Evolutionary conservation across 2,888 invertebrate species (phyloP).

Genomic region (Schizaphis graminum): DNA sequence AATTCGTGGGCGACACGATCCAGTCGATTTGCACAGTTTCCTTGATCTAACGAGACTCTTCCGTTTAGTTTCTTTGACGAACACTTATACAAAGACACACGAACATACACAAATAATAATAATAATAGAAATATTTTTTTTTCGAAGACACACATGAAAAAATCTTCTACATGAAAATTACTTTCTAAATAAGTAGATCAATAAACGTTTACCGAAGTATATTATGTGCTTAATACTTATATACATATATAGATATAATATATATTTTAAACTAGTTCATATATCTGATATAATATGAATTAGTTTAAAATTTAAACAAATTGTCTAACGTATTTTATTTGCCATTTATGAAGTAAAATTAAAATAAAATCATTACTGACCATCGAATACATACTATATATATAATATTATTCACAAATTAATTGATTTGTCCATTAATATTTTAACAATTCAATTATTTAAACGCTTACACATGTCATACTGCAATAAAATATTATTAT

Average conservation of each 20-base stretch:
- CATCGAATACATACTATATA: neutral
- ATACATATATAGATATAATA: neutral
- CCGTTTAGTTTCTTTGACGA: conserved; percentile 33
- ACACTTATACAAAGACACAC: neutral
- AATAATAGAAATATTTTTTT: neutral
- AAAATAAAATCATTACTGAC: neutral
- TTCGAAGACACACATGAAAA: neutral
- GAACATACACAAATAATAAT: neutral
- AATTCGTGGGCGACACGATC: conserved; percentile 54
- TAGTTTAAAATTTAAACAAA: neutral
- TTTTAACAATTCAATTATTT: neutral
- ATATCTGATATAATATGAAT: neutral
- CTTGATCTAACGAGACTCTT: conserved; percentile 61
- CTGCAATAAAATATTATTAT: neutral
- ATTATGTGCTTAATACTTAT: neutral
- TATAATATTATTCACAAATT: neutral
- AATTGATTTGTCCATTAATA: neutral
- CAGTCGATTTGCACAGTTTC: conserved; percentile 59
- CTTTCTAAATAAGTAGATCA: neutral
- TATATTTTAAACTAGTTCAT: too few relatives aligned
- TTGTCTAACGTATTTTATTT: neutral
- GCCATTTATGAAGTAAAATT: neutral
- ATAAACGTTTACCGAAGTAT: neutral
- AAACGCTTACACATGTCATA: neutral
- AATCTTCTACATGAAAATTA: neutral